Evolutionary conservation across 2,113 vertebrate species (phyloP).

Genomic region (Tyrannus savana): DNA sequence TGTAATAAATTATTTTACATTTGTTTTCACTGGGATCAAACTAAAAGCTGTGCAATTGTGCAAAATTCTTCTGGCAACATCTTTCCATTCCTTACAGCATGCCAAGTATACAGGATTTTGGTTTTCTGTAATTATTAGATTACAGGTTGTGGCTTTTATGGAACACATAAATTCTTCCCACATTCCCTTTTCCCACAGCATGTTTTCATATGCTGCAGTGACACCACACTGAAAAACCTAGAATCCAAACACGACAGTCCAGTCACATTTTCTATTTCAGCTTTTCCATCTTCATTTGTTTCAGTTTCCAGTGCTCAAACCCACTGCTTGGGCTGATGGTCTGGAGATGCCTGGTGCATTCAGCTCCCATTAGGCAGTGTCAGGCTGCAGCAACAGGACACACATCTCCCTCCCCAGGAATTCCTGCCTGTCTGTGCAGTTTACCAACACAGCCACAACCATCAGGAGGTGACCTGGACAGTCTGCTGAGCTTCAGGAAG

Average conservation of each 20-base stretch:
- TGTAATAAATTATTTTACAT: background rate
- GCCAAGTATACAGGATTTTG: rapidly evolving
- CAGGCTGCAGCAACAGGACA: background rate
- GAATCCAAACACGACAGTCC: background rate
- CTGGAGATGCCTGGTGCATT: background rate
- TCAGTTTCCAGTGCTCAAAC: background rate
- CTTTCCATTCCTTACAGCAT: background rate
- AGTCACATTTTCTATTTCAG: background rate
- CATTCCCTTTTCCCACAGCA: background rate
- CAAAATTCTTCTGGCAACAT: background rate
- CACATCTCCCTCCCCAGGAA: background rate
- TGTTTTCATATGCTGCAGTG: background rate
- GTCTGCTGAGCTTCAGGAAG: background rate
- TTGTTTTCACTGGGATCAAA: background rate
- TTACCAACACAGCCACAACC: background rate
- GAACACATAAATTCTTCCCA: background rate
- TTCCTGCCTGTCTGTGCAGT: background rate
- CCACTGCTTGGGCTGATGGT: background rate
- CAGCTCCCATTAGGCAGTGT: background rate
- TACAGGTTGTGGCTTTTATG: background rate
- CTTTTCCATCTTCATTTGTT: too few relatives aligned
- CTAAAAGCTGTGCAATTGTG: background rate
- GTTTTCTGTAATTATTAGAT: background rate
- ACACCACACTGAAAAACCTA: background rate
- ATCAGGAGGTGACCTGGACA: background rate